These are phyloP conservation scores for Danio albolineatus DNA, from an alignment of 2,797 vertebrate species.

Conservation along the genomic window DNA sequence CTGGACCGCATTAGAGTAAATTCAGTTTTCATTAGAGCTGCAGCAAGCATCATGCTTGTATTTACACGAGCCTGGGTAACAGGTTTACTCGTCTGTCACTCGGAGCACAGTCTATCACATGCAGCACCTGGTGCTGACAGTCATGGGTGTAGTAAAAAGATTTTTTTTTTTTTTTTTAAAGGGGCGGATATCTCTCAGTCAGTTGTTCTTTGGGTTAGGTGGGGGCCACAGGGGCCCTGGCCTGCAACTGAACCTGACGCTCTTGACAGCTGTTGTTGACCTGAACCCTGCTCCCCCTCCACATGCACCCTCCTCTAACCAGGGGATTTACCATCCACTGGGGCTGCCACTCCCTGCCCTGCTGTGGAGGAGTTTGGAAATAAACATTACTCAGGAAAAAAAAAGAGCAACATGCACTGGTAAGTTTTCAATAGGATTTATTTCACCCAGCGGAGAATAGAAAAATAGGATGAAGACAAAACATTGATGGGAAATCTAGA, in stretches of 20 bases:
- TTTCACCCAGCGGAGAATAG: conserved; percentile 83
- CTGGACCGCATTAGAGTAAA: conserved; percentile 50
- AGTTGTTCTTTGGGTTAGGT: conserved; percentile 60
- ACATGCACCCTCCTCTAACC: conserved; percentile 42
- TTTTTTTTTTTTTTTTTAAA: conserved; percentile 61
- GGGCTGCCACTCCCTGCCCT: conserved; percentile 55
- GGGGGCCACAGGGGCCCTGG: conserved; percentile 72
- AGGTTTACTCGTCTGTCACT: conserved; percentile 46
- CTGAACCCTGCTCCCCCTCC: conserved; percentile 68
- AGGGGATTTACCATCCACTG: conserved; percentile 56
- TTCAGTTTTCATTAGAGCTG: conserved; percentile 49
- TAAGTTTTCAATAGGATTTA: conserved; percentile 79
- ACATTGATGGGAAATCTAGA: conserved; percentile 83
- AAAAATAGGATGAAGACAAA: conserved; percentile 86
- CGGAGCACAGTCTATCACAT: conserved; percentile 43
- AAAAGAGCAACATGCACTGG: conserved; percentile 61
- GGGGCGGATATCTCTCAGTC: conserved; percentile 55
- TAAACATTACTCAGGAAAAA: conserved; percentile 53
- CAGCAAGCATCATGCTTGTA: conserved; percentile 22
- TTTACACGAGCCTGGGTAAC: conserved; percentile 4
- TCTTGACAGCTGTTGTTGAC: conserved; percentile 80
- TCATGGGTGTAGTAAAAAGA: conserved; percentile 51
- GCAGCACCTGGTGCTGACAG: conserved; percentile 59
- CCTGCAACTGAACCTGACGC: conserved; percentile 78
- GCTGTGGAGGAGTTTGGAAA: conserved; percentile 64